Conservation (phyloP, 2,113 vertebrate species). For the Trematocara nigrifrons region DNA sequence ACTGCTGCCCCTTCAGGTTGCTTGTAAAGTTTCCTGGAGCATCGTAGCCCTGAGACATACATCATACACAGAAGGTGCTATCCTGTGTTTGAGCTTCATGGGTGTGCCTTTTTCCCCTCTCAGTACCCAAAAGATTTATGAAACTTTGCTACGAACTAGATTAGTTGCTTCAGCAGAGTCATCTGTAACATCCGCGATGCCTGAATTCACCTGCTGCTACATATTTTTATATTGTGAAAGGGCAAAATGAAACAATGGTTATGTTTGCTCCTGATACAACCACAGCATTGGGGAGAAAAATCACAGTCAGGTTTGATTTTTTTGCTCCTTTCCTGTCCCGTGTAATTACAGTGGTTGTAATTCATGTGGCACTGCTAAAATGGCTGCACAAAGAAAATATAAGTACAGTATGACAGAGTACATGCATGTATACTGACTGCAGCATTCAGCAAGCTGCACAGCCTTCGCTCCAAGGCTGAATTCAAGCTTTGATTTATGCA, state of each 20-base stretch:
- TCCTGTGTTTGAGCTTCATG: constrained; percentile 49
- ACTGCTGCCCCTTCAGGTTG: neutral
- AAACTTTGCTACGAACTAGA: constrained; percentile 38
- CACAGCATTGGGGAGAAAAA: neutral
- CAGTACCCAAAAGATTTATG: neutral
- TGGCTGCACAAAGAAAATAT: neutral
- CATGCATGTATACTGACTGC: neutral
- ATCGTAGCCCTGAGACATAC: neutral
- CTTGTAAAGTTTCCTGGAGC: neutral
- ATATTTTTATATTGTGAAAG: constrained; percentile 35
- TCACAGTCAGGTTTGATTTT: neutral
- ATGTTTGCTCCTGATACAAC: neutral
- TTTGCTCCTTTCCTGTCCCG: neutral
- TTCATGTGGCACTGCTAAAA: neutral
- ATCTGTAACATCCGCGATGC: constrained; percentile 46
- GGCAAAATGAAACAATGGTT: neutral
- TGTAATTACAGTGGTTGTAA: constrained; percentile 5
- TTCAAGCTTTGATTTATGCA: neutral
- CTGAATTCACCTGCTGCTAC: constrained; percentile 52
- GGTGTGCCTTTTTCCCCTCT: constrained; percentile 48
- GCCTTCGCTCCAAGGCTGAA: neutral
- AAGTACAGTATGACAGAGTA: neutral
- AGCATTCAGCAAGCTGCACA: neutral
- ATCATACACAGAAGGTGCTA: constrained; percentile 33
- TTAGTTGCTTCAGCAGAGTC: constrained; percentile 37